Conservation (phyloP, 2,888 invertebrate genomes). For the Cheilosia impressa region DNA sequence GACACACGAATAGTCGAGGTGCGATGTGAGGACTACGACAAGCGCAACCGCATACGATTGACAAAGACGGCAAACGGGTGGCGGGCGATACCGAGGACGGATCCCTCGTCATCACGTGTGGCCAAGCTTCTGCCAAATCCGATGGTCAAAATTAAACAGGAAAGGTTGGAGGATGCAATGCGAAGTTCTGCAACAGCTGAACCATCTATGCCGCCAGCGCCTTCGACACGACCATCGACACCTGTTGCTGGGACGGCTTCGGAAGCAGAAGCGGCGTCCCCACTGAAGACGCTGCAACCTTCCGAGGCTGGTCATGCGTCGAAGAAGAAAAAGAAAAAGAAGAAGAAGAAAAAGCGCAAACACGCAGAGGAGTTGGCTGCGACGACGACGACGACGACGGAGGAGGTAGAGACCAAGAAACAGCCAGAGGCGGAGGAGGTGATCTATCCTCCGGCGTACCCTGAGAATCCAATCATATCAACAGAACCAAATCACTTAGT, state of each 20-base stretch:
- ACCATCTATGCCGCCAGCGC: constrained; percentile 10
- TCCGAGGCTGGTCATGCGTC: constrained; percentile 43
- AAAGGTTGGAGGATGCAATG: constrained; percentile 76
- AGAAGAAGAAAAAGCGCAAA: constrained; percentile 76
- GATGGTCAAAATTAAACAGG: constrained; percentile 82
- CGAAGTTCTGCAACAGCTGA: constrained; percentile 30
- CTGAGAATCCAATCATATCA: constrained; percentile 71
- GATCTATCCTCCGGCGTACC: constrained; percentile 19
- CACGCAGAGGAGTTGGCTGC: constrained; percentile 79
- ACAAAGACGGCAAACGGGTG: constrained; percentile 92
- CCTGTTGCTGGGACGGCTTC: constrained; percentile 36
- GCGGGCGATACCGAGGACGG: constrained; percentile 92
- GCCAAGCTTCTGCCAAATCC: constrained; percentile 83
- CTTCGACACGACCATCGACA: constrained; percentile 29
- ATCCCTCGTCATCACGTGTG: constrained; percentile 82
- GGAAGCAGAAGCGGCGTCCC: constrained; percentile 72
- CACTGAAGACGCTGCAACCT: constrained; percentile 54
- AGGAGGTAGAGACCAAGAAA: not conserved
- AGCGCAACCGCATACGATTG: constrained; percentile 92
- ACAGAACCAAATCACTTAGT: constrained; percentile 76
- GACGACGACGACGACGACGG: constrained; percentile 4
- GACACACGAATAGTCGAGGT: constrained; percentile 93
- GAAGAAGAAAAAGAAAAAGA: constrained; percentile 77
- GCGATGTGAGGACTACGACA: constrained; percentile 94
- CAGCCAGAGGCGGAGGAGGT: constrained; percentile 10